Base-by-base conservation (phyloP, 2,113 vertebrate genomes). In the Phainopepla nitens region DNA sequence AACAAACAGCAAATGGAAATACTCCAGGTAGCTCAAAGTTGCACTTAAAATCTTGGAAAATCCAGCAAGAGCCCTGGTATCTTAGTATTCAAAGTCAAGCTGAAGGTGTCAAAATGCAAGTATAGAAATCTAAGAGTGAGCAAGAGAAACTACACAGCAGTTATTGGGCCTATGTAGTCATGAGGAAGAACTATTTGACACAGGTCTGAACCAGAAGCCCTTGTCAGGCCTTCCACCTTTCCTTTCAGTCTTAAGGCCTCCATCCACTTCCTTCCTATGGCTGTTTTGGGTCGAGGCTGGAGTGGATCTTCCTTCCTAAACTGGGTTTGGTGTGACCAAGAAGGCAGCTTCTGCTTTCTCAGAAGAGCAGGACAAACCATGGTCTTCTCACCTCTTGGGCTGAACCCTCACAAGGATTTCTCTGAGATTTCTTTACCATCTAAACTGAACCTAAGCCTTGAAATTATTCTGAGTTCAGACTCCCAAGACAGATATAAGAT, bases 211-310 rank as follows among this genome's bases (percentile, higher is more conserved):
- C 2, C 29, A 83, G 58, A 77, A 73, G 6, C 17, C 6, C 10
- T 22, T 76, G n/a, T 35, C 57, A 61, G 31, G 29, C 13, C 35
- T n/a, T 20, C 7, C 14, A 61, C 18, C 11, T 14, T 84, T 72
- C 39, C 66, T 90, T 77, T 77, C 8, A 2, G 23, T 44, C 54
- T 28, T 53, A 8, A 72, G 9, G 3, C 39, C 35, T 77, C 8
- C 33, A 61, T 21, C 14, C 11, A 6, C 12, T 61, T 87, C 36
- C 42, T 82, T 31, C 22, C 22, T 31, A 70, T 7, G 50, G 33
- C 36, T 65, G 25, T 5, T 0, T 0, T 82, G 41, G 6, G 13
- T 69, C 0, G 0, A 41, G 27, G 6, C 6, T 39, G 45, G 29
- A 93, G 65, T 17, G 14, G 10, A 4, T 73, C 19, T 70, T 76